phyloP scores from a whole-genome alignment of 2,113 vertebrate species.

The Hyaena hyaena region DNA sequence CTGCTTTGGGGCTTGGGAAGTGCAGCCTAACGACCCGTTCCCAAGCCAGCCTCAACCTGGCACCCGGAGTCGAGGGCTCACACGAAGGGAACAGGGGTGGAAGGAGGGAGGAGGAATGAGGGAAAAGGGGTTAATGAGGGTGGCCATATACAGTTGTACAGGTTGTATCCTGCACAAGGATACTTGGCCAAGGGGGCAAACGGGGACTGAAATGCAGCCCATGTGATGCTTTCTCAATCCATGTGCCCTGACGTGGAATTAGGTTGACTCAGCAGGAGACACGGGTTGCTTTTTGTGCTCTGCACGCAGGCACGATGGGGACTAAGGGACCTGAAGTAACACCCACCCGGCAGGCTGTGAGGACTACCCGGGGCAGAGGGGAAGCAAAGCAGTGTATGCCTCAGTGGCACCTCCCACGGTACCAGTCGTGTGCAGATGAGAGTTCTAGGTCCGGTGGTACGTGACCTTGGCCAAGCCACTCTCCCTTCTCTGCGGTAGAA shows the following conservation, averaged over 20 bases:
- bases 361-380: background rate
- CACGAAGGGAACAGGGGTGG: background rate
- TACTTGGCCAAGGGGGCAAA: background rate
- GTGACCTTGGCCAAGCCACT: background rate
- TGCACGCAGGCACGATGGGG: background rate
- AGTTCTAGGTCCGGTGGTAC: background rate
- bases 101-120: background rate
- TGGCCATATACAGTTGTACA: background rate
- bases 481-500: background rate
- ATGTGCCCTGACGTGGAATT: fast-evolving
- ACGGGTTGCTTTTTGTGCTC: background rate
- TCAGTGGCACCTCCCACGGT: fast-evolving
- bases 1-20: background rate
- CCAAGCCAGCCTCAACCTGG: background rate
- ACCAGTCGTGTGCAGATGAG: background rate
- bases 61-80: background rate
- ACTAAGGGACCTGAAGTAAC: background rate
- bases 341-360: background rate
- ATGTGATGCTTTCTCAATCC: background rate
- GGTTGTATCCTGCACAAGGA: background rate
- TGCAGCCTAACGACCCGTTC: background rate
- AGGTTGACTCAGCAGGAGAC: background rate
- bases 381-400: background rate
- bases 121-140: background rate
- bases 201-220: background rate